Base-by-base conservation (phyloP, 1,140 invertebrate species). In the Leptinotarsa undecemlineata region DNA sequence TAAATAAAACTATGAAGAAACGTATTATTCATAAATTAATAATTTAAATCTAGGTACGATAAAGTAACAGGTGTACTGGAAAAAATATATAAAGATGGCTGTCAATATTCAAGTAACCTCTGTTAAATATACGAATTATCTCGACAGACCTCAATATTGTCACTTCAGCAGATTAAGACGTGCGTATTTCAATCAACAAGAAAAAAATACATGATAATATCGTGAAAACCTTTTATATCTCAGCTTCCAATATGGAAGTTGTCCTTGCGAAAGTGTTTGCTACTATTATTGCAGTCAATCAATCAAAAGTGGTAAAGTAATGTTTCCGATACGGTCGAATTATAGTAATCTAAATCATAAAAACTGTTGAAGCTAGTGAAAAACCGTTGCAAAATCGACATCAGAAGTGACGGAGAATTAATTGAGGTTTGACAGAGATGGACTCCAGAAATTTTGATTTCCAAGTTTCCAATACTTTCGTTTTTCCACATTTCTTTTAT, bases 321-420 rank as follows among this genome's bases (percentile, higher is more conserved):
- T 26, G 20, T 64, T 64, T 64, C 62, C 62, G 62, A 64, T 64
- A n/a, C 62, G 23, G 15, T 64, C 19, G 23, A 64, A 64, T 64
- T 20, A 64, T 26, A 14, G 62, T 26, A 21, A 64, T 64, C 20
- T 64, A 64, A 64, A 64, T 64, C 20, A 57, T 57, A 57, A 57
- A 57, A 57, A 57, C 4, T 57, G 17, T 51, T 51, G 51, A n/a
- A 57, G n/a, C 51, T 57, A 57, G 51, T n/a, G 51, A 57, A n/a
- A 57, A 57, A 57, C 48, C 48, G 15, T 57, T 57, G 48, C 48
- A 57, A 57, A 57, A 57, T 15, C n/a, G 48, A 57, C 2, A 17
- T 17, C 5, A 57, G n/a, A n/a, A 57, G 51, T 57, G 51, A 57
- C n/a, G 51, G 51, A 57, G 51, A 57, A 57, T 57, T 17, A 57